phyloP scores from a whole-genome alignment of 2,113 vertebrate species.

The Blennius ocellaris region DNA sequence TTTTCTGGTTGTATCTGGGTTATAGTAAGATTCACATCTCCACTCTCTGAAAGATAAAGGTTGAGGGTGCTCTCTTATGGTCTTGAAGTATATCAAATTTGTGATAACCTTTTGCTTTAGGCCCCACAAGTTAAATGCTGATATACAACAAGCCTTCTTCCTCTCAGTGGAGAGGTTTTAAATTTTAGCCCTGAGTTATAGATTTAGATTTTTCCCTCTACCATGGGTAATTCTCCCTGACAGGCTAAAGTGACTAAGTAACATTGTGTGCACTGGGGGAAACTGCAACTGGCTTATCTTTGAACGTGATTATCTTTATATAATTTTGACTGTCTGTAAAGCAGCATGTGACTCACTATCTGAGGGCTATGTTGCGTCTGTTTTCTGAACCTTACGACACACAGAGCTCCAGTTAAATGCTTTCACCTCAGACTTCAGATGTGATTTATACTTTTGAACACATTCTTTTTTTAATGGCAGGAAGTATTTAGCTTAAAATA shows the following conservation, averaged over 20 bases:
- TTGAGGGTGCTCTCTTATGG: conserved; percentile 27
- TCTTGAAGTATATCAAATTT: conserved; percentile 44
- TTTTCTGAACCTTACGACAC: conserved; percentile 53
- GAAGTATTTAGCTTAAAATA: neutral
- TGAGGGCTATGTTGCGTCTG: conserved; percentile 65
- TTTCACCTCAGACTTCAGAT: conserved; percentile 43
- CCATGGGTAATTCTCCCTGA: conserved; percentile 77
- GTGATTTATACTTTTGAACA: conserved; percentile 1
- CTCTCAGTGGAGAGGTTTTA: conserved; percentile 57
- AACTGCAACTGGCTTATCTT: conserved; percentile 79
- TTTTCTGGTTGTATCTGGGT: conserved; percentile 11
- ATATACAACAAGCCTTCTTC: conserved; percentile 53
- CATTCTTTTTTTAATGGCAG: conserved; percentile 8
- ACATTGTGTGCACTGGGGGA: conserved; percentile 63
- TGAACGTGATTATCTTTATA: conserved; percentile 81
- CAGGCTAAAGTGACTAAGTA: conserved; percentile 80
- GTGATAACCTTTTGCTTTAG: conserved; percentile 65
- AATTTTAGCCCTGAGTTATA: conserved; percentile 73
- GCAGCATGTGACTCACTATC: conserved; percentile 78
- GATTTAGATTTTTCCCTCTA: conserved; percentile 73
- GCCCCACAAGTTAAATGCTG: conserved; percentile 57
- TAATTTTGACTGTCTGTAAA: conserved; percentile 80
- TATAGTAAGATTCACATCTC: conserved; percentile 14
- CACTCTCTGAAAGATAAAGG: conserved; percentile 34
- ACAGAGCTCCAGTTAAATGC: conserved; percentile 52